phyloP scores from a whole-genome alignment of 2,113 vertebrate species.

The Seriola rivoliana region DNA sequence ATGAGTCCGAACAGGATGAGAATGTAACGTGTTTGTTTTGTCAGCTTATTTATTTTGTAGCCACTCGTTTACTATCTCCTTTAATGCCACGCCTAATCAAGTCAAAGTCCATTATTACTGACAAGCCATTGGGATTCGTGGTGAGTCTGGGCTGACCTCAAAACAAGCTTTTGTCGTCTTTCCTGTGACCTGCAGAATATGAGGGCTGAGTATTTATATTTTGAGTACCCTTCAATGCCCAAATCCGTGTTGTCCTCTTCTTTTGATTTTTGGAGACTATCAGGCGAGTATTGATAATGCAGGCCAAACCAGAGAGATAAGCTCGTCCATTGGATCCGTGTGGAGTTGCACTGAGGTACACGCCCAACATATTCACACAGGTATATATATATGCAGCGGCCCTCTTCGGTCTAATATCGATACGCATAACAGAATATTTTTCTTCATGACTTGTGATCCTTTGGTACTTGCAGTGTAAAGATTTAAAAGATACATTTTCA shows the following conservation, averaged over 20 bases:
- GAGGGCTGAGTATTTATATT: conserved; percentile 56
- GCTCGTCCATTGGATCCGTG: conserved; percentile 67
- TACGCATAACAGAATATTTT: conserved; percentile 38
- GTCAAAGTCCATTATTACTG: conserved; percentile 37
- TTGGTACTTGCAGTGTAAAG: conserved; percentile 45
- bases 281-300: conserved; percentile 54
- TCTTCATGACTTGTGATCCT: conserved; percentile 49
- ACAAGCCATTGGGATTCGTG: conserved; percentile 40
- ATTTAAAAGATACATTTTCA: conserved; percentile 37
- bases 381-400: conserved; percentile 52
- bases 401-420: conserved; percentile 49
- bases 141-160: conserved; percentile 51
- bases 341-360: conserved; percentile 71
- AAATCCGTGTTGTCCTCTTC: conserved; percentile 35
- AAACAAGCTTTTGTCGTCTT: conserved; percentile 34
- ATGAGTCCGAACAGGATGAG: conserved; percentile 66
- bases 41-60: conserved; percentile 82
- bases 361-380: conserved; percentile 68
- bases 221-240: conserved; percentile 43
- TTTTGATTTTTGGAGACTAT: conserved; percentile 47
- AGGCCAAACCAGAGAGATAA: conserved; percentile 76
- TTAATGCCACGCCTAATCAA: conserved; percentile 57
- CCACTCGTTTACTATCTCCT: conserved; percentile 69
- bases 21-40: conserved; percentile 66
- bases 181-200: conserved; percentile 24